These are phyloP conservation scores for Polylopha cassiicola DNA, from an alignment of 2,888 invertebrate species.

Conservation along the genomic window DNA sequence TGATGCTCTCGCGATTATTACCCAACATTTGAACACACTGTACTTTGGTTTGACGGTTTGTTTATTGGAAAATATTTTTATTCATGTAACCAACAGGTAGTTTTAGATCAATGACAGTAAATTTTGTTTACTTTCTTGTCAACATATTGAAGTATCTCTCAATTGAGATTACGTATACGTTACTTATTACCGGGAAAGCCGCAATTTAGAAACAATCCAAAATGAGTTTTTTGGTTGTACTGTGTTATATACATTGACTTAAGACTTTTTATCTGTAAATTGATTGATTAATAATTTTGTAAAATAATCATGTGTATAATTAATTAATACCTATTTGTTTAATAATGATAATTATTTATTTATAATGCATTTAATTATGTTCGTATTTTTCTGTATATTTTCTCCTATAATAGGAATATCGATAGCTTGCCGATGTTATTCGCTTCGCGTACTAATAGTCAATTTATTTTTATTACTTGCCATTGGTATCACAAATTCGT, in stretches of 20 bases:
- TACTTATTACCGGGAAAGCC: not conserved
- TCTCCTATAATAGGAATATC: constrained; percentile 40
- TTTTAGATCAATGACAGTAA: no score
- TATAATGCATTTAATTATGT: constrained; percentile 42
- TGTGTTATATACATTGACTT: constrained; percentile 34
- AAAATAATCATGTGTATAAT: constrained; percentile 52
- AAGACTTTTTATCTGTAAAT: constrained; percentile 45
- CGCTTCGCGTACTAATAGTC: constrained; percentile 39
- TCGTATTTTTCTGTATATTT: constrained; percentile 50
- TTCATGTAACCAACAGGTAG: no score
- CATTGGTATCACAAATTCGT: constrained; percentile 55
- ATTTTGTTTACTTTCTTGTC: no score
- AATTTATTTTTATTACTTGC: constrained; percentile 47
- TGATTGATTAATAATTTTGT: constrained; percentile 42
- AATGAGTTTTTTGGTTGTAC: constrained; percentile 35
- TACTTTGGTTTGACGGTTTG: no score
- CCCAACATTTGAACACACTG: no score
- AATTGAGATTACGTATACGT: no score
- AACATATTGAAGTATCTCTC: not conserved
- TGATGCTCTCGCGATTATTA: no score
- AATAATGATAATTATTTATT: constrained; percentile 60
- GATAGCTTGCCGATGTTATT: constrained; percentile 58
- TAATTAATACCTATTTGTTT: constrained; percentile 43
- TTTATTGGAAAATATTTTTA: no score
- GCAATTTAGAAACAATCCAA: constrained; percentile 20